These are phyloP conservation scores for Erebia epiphron DNA, from an alignment of 2,888 invertebrate genomes.

Conservation along the genomic window DNA sequence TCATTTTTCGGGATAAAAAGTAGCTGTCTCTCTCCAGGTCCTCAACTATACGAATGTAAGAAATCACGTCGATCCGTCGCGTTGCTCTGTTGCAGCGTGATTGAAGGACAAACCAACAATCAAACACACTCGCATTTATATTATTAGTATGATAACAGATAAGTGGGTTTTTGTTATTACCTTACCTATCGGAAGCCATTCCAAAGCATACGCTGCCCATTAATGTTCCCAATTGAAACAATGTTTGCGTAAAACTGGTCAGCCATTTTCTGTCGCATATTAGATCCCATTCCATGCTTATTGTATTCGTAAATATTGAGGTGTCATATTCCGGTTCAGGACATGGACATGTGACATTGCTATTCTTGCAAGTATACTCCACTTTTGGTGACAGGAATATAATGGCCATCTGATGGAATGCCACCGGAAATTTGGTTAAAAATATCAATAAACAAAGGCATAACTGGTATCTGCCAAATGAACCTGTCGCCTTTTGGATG, in stretches of 20 bases:
- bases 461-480: slow-evolving; percentile 79
- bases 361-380: slow-evolving; percentile 55
- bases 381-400: slow-evolving; percentile 75
- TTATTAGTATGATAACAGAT: neutral
- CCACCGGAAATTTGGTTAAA: slow-evolving; percentile 72
- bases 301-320: slow-evolving; percentile 86
- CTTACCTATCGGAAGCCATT: slow-evolving; percentile 88
- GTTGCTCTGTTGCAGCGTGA: too few species aligned
- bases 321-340: slow-evolving; percentile 83
- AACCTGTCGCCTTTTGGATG: slow-evolving; percentile 72
- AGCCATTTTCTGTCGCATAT: slow-evolving; percentile 86
- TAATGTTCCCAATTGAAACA: slow-evolving; percentile 89
- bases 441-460: slow-evolving; percentile 67
- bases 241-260: slow-evolving; percentile 87
- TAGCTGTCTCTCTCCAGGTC: too few species aligned
- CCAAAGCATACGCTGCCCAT: slow-evolving; percentile 89
- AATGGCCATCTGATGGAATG: slow-evolving; percentile 79
- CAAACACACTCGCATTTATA: too few species aligned
- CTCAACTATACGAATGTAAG: too few species aligned
- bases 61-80: too few species aligned
- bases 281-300: slow-evolving; percentile 89
- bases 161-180: neutral
- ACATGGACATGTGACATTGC: slow-evolving; percentile 80
- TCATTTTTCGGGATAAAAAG: too few species aligned
- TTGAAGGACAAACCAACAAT: too few species aligned